phyloP scores from a whole-genome alignment of 2,113 vertebrate species.

The Eolophus roseicapilla region DNA sequence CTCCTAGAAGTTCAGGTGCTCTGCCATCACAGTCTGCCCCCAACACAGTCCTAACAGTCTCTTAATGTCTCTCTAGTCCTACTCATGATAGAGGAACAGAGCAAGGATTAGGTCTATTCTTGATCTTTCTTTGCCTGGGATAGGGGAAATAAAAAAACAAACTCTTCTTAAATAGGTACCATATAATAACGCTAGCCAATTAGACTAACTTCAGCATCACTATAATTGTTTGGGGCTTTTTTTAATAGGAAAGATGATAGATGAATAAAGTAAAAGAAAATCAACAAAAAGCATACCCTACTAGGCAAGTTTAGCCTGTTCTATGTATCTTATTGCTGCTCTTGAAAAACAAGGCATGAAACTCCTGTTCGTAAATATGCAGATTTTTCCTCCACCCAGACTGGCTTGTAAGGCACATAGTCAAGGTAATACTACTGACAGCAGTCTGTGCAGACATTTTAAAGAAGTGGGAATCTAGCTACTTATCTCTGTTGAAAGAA shows the following conservation, averaged over 20 bases:
- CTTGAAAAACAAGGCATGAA: neutral
- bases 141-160: neutral
- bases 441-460: neutral
- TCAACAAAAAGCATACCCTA: neutral
- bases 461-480: neutral
- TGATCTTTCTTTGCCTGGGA: neutral
- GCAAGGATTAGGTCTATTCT: neutral
- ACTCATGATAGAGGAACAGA: neutral
- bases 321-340: neutral
- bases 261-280: neutral
- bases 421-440: neutral
- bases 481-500: neutral
- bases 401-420: neutral
- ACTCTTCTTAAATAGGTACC: neutral
- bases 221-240: fast-evolving
- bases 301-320: neutral
- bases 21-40: neutral
- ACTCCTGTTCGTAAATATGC: neutral
- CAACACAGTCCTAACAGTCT: neutral
- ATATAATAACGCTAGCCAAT: neutral
- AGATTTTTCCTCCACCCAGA: neutral
- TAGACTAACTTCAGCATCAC: neutral
- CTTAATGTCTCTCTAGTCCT: neutral
- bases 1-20: neutral
- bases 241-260: neutral